phyloP scores from a whole-genome alignment of 2,797 vertebrate species.

The Borostomias antarcticus region DNA sequence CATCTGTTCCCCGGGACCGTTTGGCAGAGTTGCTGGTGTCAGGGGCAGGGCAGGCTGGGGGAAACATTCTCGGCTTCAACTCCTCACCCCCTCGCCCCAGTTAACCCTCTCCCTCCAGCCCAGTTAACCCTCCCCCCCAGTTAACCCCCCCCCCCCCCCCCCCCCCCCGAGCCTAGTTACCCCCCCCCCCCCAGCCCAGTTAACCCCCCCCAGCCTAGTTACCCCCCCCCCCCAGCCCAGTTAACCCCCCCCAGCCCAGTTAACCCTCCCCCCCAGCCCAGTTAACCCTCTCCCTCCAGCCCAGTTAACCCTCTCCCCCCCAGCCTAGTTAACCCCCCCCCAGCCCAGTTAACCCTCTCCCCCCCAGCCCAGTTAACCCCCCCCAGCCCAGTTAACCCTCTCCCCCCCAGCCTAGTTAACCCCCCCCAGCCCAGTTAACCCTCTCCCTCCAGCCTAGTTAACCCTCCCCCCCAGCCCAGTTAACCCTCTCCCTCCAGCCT shows the following conservation, averaged over 20 bases:
- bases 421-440: constrained; percentile 66
- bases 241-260: no score
- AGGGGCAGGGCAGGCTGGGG: constrained; percentile 57
- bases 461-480: constrained; percentile 65
- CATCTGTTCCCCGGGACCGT: constrained; percentile 62
- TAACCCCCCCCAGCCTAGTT: no score
- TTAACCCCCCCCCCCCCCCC: no score
- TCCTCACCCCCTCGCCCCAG: constrained; percentile 66
- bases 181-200: constrained; percentile 65
- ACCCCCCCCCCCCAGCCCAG: constrained; percentile 65
- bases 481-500: no score
- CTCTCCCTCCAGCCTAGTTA: no score
- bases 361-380: constrained; percentile 62
- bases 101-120: no score
- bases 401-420: constrained; percentile 67
- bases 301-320: constrained; percentile 71
- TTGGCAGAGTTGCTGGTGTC: constrained; percentile 53
- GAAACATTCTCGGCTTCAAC: constrained; percentile 66
- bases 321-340: constrained; percentile 64
- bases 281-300: no score
- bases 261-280: constrained; percentile 65
- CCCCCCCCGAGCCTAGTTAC: no score
- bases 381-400: no score
- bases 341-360: no score
- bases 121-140: no score